phyloP scores from a whole-genome alignment of 2,888 invertebrate genomes.

The Drosophila anceps region DNA sequence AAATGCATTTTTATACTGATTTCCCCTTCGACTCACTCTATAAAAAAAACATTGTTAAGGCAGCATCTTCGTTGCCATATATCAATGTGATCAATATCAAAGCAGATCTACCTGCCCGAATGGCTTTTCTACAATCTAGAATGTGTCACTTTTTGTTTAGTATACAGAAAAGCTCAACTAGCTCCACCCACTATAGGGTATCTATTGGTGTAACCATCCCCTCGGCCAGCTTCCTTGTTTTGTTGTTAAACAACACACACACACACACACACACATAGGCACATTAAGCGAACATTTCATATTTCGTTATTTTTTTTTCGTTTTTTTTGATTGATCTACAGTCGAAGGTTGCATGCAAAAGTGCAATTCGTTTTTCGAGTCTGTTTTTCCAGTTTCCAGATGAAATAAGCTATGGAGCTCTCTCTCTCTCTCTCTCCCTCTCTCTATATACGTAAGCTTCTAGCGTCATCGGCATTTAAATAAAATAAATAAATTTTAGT shows the following conservation, averaged over 20 bases:
- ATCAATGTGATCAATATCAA: neutral
- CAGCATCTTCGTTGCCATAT: neutral
- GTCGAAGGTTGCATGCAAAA: conserved; percentile 80
- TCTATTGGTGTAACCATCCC: neutral
- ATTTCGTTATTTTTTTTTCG: conserved; percentile 9
- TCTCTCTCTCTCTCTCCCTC: too few relatives aligned
- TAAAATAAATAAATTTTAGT: conserved; percentile 70
- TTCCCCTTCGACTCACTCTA: neutral
- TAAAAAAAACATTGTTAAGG: neutral
- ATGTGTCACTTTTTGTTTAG: neutral
- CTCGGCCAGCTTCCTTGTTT: conserved; percentile 7
- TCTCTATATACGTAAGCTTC: conserved; percentile 22
- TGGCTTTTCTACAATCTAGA: neutral
- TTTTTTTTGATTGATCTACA: conserved; percentile 78
- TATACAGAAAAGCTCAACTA: neutral
- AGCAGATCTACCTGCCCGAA: neutral
- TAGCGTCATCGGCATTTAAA: conserved; percentile 54
- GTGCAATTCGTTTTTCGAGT: conserved; percentile 69
- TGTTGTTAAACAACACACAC: conserved; percentile 27
- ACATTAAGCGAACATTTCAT: conserved; percentile 36
- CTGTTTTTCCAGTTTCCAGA: conserved; percentile 58
- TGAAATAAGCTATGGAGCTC: conserved; percentile 45
- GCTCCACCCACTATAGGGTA: conserved; percentile 4
- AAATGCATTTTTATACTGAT: neutral
- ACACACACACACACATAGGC: neutral